Evolutionary conservation across 2,113 vertebrate species (phyloP).

Genomic region (Shinisaurus crocodilurus): DNA sequence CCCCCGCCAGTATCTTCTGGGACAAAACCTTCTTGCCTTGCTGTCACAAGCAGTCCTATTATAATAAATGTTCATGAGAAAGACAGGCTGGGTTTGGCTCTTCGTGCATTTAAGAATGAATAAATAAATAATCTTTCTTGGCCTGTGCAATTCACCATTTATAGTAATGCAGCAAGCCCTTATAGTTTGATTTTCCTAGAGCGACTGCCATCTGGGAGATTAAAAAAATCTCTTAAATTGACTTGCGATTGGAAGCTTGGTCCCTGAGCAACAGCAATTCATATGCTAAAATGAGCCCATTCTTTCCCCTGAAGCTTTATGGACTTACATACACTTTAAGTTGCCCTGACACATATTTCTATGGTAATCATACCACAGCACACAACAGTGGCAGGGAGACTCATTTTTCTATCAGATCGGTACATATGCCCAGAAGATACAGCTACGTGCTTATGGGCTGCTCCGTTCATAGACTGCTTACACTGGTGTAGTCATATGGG

Average conservation of each 20-base stretch:
- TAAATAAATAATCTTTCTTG: constrained; percentile 55
- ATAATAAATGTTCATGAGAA: constrained; percentile 25
- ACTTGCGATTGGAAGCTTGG: constrained; percentile 14
- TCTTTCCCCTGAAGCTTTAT: constrained; percentile 8
- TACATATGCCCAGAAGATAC: neutral
- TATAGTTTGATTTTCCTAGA: constrained; percentile 43
- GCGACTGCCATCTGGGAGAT: constrained; percentile 8
- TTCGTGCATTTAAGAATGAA: constrained; percentile 34
- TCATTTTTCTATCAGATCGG: constrained; percentile 20
- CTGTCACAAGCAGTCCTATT: neutral
- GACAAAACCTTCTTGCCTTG: neutral
- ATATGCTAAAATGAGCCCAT: constrained; percentile 37
- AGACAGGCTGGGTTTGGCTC: constrained; percentile 38
- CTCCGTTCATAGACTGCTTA: neutral
- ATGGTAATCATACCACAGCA: neutral
- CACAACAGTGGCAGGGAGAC: neutral
- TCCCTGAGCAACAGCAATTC: neutral
- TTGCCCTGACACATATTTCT: constrained; percentile 24
- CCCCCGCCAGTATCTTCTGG: neutral
- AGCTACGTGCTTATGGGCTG: neutral
- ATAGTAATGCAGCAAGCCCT: constrained; percentile 42
- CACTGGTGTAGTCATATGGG: neutral
- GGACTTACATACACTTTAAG: constrained; percentile 38
- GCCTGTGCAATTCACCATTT: constrained; percentile 42
- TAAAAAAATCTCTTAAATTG: neutral